A percentile compares a stretch with the other conserved stretches of the same genome.
Conservation (phyloP, 2,888 invertebrate species). For the Dicyrtomina minuta region DNA sequence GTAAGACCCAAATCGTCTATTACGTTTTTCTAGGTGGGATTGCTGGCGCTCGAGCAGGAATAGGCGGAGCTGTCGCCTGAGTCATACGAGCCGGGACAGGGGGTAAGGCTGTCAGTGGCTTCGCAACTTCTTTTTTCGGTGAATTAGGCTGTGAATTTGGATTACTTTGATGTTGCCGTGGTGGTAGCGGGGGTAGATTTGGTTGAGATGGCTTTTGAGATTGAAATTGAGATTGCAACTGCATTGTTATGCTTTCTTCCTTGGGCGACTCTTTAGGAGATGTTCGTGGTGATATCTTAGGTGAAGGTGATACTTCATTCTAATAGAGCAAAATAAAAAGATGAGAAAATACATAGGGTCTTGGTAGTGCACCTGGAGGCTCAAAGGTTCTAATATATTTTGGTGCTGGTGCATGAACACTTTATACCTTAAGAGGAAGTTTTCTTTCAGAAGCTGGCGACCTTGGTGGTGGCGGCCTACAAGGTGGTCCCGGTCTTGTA, state of each 20-base stretch:
- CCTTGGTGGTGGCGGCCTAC: conserved; percentile 61
- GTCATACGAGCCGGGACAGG: conserved; percentile 46
- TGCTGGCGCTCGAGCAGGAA: conserved; percentile 57
- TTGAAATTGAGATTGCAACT: background rate
- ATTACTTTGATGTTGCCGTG: conserved; percentile 32
- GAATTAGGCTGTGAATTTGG: conserved; percentile 28
- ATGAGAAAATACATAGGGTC: background rate
- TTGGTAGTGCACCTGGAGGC: too few relatives aligned
- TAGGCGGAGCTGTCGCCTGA: conserved; percentile 61
- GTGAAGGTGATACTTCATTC: background rate
- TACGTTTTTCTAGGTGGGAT: conserved; percentile 45
- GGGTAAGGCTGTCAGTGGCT: conserved; percentile 36
- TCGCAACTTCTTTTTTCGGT: conserved; percentile 25
- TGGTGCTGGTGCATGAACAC: too few relatives aligned
- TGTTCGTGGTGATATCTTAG: conserved; percentile 36
- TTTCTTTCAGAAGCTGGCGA: conserved; percentile 55
- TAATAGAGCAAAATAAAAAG: background rate
- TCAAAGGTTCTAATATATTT: too few relatives aligned
- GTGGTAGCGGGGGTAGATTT: conserved; percentile 49
- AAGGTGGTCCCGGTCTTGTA: conserved; percentile 60
- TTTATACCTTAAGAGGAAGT: conserved; percentile 12
- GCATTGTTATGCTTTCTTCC: conserved; percentile 23
- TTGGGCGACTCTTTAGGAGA: conserved; percentile 47
- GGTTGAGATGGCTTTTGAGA: conserved; percentile 37
- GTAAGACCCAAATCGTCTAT: background rate